Evolutionary conservation across 2,888 invertebrate species (phyloP).

Genomic region (Microctonus brassicae): DNA sequence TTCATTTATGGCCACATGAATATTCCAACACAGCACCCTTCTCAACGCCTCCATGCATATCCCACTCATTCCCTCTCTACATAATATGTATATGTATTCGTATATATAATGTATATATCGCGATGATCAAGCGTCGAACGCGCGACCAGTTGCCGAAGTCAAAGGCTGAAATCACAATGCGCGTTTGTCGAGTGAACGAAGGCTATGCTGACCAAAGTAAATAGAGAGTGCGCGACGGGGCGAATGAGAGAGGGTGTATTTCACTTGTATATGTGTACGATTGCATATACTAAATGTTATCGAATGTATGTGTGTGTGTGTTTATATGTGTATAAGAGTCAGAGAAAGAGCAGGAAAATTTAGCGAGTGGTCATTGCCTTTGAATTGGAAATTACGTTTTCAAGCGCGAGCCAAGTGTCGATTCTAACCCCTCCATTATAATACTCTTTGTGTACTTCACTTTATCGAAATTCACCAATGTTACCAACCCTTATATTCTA

Average conservation of each 20-base stretch:
- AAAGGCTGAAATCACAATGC: slow-evolving; percentile 69
- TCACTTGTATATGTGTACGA: neutral
- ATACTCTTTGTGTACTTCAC: slow-evolving; percentile 18
- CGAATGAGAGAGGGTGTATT: slow-evolving; percentile 26
- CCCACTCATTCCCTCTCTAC: slow-evolving; percentile 50
- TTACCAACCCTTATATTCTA: neutral
- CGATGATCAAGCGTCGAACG: slow-evolving; percentile 35
- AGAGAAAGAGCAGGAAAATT: slow-evolving; percentile 38
- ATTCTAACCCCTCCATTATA: slow-evolving; percentile 55
- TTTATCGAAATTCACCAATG: slow-evolving; percentile 43
- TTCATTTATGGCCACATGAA: slow-evolving; percentile 62
- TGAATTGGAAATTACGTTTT: slow-evolving; percentile 68
- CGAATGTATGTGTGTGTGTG: neutral
- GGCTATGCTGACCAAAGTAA: slow-evolving; percentile 60
- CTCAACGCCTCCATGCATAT: slow-evolving; percentile 44
- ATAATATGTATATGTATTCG: slow-evolving; percentile 8
- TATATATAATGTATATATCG: slow-evolving; percentile 56
- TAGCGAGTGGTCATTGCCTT: slow-evolving; percentile 63
- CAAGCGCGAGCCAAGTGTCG: slow-evolving; percentile 62
- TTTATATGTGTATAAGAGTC: slow-evolving; percentile 32
- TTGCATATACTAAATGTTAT: neutral
- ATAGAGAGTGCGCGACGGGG: slow-evolving; percentile 50
- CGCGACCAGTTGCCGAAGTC: slow-evolving; percentile 53
- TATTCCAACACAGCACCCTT: slow-evolving; percentile 57
- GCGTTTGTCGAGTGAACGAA: slow-evolving; percentile 69